phyloP scores from a whole-genome alignment of 2,113 vertebrate species.

The Phrynocephalus versicolor region DNA sequence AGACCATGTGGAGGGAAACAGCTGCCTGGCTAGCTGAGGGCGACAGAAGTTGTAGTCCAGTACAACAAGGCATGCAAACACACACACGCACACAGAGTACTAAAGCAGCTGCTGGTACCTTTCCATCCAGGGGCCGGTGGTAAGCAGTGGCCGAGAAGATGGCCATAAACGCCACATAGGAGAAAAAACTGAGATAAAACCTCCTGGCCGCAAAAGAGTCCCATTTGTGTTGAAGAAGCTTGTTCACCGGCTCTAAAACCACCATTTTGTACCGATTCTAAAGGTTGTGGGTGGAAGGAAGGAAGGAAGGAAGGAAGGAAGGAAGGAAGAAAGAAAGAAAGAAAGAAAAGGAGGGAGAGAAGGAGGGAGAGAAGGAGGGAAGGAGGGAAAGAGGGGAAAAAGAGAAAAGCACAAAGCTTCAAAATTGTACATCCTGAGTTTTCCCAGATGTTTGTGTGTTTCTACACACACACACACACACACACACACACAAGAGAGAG shows the following conservation, averaged over 20 bases:
- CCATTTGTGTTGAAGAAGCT: slow-evolving; percentile 91
- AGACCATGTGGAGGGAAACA: too few species aligned
- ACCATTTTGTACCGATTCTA: slow-evolving; percentile 94
- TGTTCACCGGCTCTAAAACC: slow-evolving; percentile 84
- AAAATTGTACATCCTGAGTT: too few species aligned
- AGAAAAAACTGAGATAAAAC: slow-evolving; percentile 84
- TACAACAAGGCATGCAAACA: too few species aligned
- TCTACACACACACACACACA: too few species aligned
- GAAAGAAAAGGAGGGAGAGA: neutral
- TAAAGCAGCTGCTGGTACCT: slow-evolving; percentile 59
- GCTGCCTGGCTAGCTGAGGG: too few species aligned
- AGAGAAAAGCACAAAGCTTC: neutral
- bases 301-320: too few species aligned
- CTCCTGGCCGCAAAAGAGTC: slow-evolving; percentile 79
- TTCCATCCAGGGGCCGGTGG: slow-evolving; percentile 70
- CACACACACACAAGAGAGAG: too few species aligned
- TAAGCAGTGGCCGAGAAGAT: slow-evolving; percentile 85
- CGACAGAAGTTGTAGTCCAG: too few species aligned
- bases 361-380: too few species aligned
- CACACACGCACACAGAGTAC: too few species aligned
- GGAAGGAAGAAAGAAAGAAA: neutral
- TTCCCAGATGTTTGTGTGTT: too few species aligned
- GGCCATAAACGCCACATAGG: slow-evolving; percentile 82
- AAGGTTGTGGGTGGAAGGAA: neutral
- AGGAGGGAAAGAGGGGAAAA: too few species aligned